Conservation (phyloP, 2,888 invertebrate genomes). For the Polia nebulosa region DNA sequence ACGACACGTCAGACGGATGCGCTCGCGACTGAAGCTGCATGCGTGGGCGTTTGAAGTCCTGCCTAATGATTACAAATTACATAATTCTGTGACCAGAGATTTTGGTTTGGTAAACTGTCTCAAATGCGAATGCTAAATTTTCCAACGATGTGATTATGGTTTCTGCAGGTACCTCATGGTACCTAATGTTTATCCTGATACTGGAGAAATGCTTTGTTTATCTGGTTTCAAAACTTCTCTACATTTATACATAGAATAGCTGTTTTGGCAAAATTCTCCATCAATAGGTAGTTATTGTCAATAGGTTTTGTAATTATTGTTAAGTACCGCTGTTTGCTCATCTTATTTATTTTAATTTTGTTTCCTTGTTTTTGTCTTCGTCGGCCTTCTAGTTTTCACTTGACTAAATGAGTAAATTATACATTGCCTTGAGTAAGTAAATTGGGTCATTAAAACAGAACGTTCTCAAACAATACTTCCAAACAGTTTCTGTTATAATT, state of each 20-base stretch:
- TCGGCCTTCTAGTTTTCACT: conserved; percentile 1
- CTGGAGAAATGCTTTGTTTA: not conserved
- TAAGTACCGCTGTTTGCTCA: not conserved
- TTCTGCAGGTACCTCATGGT: not conserved
- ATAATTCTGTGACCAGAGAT: conserved; percentile 3
- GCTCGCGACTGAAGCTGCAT: conserved; percentile 1
- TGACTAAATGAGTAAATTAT: conserved; percentile 14
- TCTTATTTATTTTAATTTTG: not conserved
- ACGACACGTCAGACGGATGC: conserved; percentile 7
- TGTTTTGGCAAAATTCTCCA: not conserved
- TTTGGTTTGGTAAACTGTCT: conserved; percentile 11
- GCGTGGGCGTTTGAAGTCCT: conserved; percentile 14
- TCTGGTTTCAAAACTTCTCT: not conserved
- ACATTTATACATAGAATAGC: not conserved
- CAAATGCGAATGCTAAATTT: conserved; percentile 3
- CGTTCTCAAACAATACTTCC: conserved; percentile 14
- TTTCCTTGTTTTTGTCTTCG: conserved; percentile 13
- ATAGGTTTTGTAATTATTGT: not conserved
- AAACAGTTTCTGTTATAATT: conserved; percentile 12
- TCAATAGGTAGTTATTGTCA: too few relatives aligned
- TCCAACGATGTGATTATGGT: not conserved
- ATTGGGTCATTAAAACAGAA: conserved; percentile 16
- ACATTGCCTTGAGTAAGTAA: conserved; percentile 18
- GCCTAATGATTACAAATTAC: conserved; percentile 21
- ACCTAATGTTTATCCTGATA: not conserved